Evolutionary conservation across 2,888 invertebrate genomes (phyloP).

Genomic region (Nudaria mundana): DNA sequence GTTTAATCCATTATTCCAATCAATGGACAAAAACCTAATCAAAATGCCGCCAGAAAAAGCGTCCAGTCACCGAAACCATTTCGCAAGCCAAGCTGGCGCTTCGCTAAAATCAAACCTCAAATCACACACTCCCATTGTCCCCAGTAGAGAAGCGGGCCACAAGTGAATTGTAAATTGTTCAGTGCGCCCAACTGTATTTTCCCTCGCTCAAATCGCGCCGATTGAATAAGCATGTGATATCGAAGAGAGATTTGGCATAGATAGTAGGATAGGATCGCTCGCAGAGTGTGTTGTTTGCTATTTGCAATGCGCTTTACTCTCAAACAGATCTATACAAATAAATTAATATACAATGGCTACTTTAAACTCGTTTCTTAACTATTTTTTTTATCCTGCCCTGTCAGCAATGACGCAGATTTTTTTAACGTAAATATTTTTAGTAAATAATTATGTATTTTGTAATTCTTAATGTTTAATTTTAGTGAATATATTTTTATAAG

Average conservation of each 20-base stretch:
- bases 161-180: slow-evolving; percentile 68
- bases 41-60: slow-evolving; percentile 19
- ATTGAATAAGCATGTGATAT: slow-evolving; percentile 74
- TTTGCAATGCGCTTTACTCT: slow-evolving; percentile 27
- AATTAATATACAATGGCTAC: no score
- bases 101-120: slow-evolving; percentile 43
- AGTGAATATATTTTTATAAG: no score
- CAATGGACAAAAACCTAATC: slow-evolving; percentile 20
- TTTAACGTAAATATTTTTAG: no score
- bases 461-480: no score
- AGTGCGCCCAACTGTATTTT: slow-evolving; percentile 60
- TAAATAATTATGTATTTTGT: no score
- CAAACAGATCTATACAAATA: slow-evolving; percentile 5
- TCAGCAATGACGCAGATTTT: no score
- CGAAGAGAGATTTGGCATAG: slow-evolving; percentile 42
- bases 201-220: slow-evolving; percentile 54
- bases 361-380: no score
- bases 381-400: no score
- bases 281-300: slow-evolving; percentile 24
- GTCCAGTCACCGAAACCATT: slow-evolving; percentile 21
- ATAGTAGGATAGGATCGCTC: slow-evolving; percentile 25
- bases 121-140: slow-evolving; percentile 43
- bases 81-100: slow-evolving; percentile 19
- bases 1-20: slow-evolving; percentile 3
- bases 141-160: slow-evolving; percentile 32